Evolutionary conservation across 2,113 vertebrate species (phyloP), one percentile per base, ranked within the genome.

Genomic region (Entomyzon cyanotis): DNA sequence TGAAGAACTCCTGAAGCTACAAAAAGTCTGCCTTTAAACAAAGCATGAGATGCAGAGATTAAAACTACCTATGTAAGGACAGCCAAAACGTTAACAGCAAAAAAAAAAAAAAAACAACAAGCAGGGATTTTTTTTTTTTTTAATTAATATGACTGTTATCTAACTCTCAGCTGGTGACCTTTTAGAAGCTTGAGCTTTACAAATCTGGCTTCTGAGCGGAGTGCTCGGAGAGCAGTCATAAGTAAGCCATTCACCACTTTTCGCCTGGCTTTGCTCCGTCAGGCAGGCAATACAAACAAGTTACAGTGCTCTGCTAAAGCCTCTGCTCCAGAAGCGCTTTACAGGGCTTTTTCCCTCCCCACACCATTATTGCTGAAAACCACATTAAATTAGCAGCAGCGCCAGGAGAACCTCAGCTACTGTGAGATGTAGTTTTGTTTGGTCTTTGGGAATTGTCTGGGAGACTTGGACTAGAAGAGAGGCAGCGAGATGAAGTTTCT

Each of bases 221-320:
- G 35, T 2, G 3, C 11, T 49, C 7, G 3, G 17, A 50, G 24
- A 63, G 27, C 1, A 4, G 25, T 44, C 33, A 0, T 9, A 46
- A 50, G 60, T 25, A 47, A 93, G 73, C 49, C n/a, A 60, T 63
- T 60, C 49, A 28, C 28, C 0, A 2, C 75, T 74, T 67, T 50
- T 15, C 28, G 25, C 21, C 42, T 19, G 42, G 10, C 39, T 42
- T n/a, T 52, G 68, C 73, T 47, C 9, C 3, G 37, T 49, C 86
- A 75, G 86, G 31, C 74, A 67, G 25, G 69, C 73, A 60, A 39
- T 2, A 41, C 11, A 49, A 93, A 42, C 55, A 58, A 93, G 41
- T 46, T 55, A 79, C 56, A 20, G 73, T 1, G 33, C 18, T 55
- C 41, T 27, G 10, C 52, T 5, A 31, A 74, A 88, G 68, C 41